phyloP scores from a whole-genome alignment of 2,113 vertebrate genomes.

The Delphinapterus leucas region DNA sequence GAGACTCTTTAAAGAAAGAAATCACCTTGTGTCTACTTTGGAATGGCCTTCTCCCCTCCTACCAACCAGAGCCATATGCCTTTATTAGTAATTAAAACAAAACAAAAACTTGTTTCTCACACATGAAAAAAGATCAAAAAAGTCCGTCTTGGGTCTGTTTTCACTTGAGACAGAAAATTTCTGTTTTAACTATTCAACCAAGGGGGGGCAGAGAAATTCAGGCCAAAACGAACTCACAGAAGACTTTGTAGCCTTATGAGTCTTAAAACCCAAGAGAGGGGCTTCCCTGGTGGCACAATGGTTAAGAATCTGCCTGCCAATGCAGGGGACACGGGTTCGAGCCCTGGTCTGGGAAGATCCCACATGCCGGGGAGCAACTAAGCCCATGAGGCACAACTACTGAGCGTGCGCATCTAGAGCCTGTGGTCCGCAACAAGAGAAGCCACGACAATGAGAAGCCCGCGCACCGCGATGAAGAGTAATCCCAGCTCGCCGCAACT shows the following conservation, averaged over 20 bases:
- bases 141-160: conserved; percentile 23
- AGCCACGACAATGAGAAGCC: too few species aligned
- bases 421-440: too few species aligned
- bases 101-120: conserved; percentile 33
- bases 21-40: background rate
- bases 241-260: background rate
- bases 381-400: too few species aligned
- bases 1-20: background rate
- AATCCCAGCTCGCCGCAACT: too few species aligned
- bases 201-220: background rate
- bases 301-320: too few species aligned
- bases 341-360: too few species aligned
- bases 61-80: background rate
- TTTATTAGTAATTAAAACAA: conserved; percentile 49
- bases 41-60: background rate
- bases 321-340: too few species aligned
- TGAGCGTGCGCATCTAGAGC: too few species aligned
- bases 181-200: background rate
- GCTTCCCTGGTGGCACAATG: too few species aligned
- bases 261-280: background rate
- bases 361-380: too few species aligned
- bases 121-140: background rate
- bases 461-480: too few species aligned
- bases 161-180: conserved; percentile 27
- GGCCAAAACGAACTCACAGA: conserved; percentile 16